Conservation (phyloP, 2,888 invertebrate genomes). For the Leptogaster cylindrica region DNA sequence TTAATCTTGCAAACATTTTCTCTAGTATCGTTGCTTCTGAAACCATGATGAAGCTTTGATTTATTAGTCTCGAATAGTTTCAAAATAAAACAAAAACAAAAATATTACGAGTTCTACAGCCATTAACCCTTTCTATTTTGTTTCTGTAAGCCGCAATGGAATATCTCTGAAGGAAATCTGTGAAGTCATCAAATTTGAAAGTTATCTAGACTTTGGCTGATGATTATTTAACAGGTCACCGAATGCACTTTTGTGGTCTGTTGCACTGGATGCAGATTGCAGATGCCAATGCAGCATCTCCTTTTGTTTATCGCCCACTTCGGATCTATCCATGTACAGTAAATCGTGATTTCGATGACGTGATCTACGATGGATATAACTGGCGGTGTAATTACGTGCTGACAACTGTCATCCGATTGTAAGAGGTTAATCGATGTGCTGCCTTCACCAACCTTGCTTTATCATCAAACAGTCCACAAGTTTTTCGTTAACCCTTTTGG, state of each 20-base stretch:
- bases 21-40: no score
- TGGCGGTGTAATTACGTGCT: constrained; percentile 38
- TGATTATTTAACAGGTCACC: constrained; percentile 27
- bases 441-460: no score
- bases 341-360: constrained; percentile 41
- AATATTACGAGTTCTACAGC: background rate
- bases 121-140: background rate
- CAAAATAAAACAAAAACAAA: background rate
- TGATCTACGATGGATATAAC: constrained; percentile 36
- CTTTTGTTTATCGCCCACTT: constrained; percentile 9
- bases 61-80: no score
- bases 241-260: background rate
- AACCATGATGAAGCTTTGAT: no score
- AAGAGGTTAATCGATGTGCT: constrained; percentile 42
- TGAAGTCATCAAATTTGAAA: constrained; percentile 14
- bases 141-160: background rate
- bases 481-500: no score
- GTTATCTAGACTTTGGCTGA: constrained; percentile 11
- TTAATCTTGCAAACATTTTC: no score
- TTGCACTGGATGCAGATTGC: background rate
- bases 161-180: constrained; percentile 1
- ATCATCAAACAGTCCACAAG: no score
- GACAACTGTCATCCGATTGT: constrained; percentile 43
- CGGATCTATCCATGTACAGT: constrained; percentile 1
- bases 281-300: background rate